Conservation (phyloP, 2,113 vertebrate species). For the Macroglossus sobrinus region DNA sequence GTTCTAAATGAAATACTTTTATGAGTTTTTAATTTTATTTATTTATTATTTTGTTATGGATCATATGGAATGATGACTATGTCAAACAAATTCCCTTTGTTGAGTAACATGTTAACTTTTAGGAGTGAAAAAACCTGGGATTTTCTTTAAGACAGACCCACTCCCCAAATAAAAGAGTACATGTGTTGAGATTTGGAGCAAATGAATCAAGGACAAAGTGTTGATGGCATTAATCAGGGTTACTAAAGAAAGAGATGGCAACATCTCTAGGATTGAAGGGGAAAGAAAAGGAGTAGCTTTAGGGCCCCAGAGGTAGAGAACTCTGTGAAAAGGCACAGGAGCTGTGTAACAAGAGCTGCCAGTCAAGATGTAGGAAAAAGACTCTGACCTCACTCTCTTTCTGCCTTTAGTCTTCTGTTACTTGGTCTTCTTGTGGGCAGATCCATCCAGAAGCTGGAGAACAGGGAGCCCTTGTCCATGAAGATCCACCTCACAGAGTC, state of each 20-base stretch:
- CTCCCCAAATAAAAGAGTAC: background rate
- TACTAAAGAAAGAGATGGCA: background rate
- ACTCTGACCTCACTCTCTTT: background rate
- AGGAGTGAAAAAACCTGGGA: background rate
- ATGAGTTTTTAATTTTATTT: background rate
- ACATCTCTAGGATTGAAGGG: background rate
- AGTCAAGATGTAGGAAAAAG: fast-evolving
- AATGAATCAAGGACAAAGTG: background rate
- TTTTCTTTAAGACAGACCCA: background rate
- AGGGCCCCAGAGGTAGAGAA: background rate
- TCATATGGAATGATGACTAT: background rate
- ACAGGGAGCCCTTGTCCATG: background rate
- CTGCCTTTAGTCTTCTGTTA: background rate
- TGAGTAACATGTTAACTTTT: background rate
- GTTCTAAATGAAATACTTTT: background rate
- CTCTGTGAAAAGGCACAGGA: background rate
- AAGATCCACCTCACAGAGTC: background rate
- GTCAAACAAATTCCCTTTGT: background rate
- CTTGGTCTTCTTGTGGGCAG: too few species aligned
- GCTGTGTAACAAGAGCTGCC: background rate
- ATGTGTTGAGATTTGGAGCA: background rate
- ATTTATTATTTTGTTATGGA: background rate
- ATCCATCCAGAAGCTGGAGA: background rate
- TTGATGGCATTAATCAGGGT: background rate
- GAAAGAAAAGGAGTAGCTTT: background rate